These are phyloP conservation scores for Oncorhynchus clarkii DNA, from an alignment of 2,113 vertebrate species.

Conservation along the genomic window DNA sequence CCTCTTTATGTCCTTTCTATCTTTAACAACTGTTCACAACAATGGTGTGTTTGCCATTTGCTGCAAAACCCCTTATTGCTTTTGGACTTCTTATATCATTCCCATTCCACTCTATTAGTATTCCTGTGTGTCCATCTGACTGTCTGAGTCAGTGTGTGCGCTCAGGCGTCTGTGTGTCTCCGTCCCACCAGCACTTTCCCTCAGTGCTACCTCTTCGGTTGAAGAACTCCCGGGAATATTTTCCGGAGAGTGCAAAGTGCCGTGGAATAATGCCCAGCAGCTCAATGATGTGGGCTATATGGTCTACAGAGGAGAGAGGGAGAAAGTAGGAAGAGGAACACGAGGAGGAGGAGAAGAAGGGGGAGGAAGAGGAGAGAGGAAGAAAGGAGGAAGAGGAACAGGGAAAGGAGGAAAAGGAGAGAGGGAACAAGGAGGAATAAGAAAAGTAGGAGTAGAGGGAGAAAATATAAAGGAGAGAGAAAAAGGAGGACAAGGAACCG, in stretches of 20 bases:
- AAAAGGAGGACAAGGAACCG: neutral
- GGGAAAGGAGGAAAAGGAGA: no score
- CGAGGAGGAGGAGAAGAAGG: no score
- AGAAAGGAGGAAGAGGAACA: no score
- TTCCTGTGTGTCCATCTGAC: no score
- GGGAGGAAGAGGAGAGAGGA: no score
- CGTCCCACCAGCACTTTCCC: constrained; percentile 78
- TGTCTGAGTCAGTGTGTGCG: constrained; percentile 8
- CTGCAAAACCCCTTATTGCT: no score
- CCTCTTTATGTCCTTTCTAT: no score
- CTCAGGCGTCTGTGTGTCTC: constrained; percentile 41
- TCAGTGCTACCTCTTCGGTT: constrained; percentile 99
- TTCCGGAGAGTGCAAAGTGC: constrained; percentile 99
- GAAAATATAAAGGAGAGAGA: no score
- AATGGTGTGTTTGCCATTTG: no score
- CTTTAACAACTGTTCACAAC: no score
- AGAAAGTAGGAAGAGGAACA: constrained; percentile 37
- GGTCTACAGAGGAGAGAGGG: constrained; percentile 91
- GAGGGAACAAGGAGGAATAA: no score
- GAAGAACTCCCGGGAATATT: constrained; percentile 99
- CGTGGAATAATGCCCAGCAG: constrained; percentile 99
- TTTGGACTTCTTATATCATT: neutral
- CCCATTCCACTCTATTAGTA: neutral
- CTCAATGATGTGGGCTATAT: constrained; percentile 99
- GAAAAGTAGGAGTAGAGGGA: no score